phyloP scores from a whole-genome alignment of 2,113 vertebrate genomes.

The Neotragus pygmaeus region DNA sequence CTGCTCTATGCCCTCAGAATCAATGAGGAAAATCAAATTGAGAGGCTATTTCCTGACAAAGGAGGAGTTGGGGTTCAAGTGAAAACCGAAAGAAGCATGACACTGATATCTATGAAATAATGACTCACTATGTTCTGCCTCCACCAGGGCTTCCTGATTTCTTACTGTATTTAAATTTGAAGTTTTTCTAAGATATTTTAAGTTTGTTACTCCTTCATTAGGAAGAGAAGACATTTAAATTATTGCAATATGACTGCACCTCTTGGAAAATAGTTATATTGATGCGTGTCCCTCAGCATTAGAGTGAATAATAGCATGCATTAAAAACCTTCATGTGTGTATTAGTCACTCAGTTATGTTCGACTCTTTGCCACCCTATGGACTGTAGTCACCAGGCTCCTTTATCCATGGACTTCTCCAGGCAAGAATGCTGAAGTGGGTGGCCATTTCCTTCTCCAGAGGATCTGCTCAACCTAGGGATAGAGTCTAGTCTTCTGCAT shows the following conservation, averaged over 20 bases:
- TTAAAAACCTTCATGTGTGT: not conserved
- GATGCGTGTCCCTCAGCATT: not conserved
- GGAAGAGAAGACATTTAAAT: not conserved
- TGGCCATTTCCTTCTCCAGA: not conserved
- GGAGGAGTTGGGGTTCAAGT: not conserved
- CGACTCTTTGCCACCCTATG: not conserved
- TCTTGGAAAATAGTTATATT: not conserved
- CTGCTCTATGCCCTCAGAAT: not conserved
- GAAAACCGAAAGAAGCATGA: not conserved
- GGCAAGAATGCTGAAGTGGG: not conserved
- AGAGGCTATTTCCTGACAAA: not conserved
- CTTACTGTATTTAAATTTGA: not conserved
- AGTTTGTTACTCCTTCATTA: not conserved
- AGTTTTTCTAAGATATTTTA: not conserved
- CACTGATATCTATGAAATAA: not conserved
- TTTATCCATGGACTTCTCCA: not conserved
- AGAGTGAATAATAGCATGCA: not conserved
- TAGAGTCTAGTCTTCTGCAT: not conserved
- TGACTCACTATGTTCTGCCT: not conserved
- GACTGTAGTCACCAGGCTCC: not conserved
- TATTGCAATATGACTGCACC: not conserved
- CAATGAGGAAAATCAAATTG: not conserved
- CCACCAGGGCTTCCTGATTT: not conserved
- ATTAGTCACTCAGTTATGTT: not conserved
- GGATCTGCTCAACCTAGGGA: not conserved